Percentiles rank a stretch among this genome's conserved stretches.
phyloP scores from a whole-genome alignment of 2,888 invertebrate species.

The Zygaena filipendulae region DNA sequence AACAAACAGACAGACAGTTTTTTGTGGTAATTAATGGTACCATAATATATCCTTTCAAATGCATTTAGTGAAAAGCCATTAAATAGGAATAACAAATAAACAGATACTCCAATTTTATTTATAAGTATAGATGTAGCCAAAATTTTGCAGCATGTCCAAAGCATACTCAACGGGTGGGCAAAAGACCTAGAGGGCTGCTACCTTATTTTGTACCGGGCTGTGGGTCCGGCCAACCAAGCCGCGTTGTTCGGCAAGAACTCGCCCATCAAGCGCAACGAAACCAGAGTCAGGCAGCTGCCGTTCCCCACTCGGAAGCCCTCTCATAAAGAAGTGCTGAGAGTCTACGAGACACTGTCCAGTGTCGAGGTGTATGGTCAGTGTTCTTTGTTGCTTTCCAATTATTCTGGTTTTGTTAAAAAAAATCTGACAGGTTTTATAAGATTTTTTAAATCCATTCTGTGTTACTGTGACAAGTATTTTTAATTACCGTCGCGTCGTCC shows the following conservation, averaged over 20 bases:
- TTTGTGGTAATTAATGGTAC: too few relatives aligned
- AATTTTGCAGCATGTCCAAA: constrained; percentile 77
- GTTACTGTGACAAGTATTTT: too few relatives aligned
- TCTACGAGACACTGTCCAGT: constrained; percentile 75
- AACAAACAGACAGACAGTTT: too few relatives aligned
- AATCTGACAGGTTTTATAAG: too few relatives aligned
- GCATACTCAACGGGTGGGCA: constrained; percentile 76
- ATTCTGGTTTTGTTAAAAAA: too few relatives aligned
- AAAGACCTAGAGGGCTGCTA: constrained; percentile 73
- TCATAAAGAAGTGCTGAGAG: constrained; percentile 80
- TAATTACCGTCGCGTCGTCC: too few relatives aligned
- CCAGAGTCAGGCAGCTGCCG: constrained; percentile 76
- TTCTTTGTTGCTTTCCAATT: neutral
- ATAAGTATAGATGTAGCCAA: too few relatives aligned
- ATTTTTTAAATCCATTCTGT: too few relatives aligned
- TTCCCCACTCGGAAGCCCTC: constrained; percentile 87
- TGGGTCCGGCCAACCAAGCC: constrained; percentile 76
- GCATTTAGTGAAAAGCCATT: too few relatives aligned
- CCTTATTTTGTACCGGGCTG: constrained; percentile 81
- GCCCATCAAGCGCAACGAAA: constrained; percentile 72
- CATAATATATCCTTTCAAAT: too few relatives aligned
- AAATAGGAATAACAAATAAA: too few relatives aligned
- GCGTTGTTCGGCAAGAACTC: constrained; percentile 82
- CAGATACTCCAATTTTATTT: too few relatives aligned
- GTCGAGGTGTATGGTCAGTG: constrained; percentile 75